phyloP scores from a whole-genome alignment of 2,113 vertebrate species.

The Cryptomyrus ogoouensis region DNA sequence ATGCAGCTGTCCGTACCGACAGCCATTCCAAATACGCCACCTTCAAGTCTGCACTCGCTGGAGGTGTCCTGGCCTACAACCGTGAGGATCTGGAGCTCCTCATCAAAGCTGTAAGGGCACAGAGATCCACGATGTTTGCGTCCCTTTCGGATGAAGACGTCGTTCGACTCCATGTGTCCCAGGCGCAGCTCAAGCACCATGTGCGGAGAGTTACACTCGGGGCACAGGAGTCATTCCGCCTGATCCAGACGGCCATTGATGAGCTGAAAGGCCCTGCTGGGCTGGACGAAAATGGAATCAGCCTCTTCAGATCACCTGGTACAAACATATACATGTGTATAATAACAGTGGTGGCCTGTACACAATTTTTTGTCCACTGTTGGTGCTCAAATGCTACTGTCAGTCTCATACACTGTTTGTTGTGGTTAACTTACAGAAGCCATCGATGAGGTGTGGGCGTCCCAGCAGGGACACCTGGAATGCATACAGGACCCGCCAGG shows the following conservation, averaged over 20 bases:
- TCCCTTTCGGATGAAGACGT: not conserved
- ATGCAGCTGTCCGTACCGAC: not conserved
- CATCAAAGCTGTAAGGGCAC: not conserved
- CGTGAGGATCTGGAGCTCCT: not conserved
- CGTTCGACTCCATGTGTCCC: not conserved
- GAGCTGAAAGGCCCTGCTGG: not conserved
- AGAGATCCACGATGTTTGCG: rapidly evolving
- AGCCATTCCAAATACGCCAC: not conserved
- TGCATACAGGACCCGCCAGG: not conserved
- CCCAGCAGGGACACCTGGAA: not conserved
- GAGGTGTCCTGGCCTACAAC: no score
- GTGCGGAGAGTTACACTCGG: not conserved
- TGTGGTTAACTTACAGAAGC: no score
- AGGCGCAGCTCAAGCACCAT: not conserved
- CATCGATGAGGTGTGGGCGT: not conserved
- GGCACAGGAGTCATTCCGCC: not conserved
- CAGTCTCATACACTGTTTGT: no score
- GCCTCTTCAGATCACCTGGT: not conserved
- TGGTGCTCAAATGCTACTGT: no score
- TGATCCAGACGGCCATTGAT: no score
- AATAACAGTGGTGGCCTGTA: not conserved
- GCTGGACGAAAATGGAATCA: not conserved
- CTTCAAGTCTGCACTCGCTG: no score
- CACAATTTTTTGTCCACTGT: not conserved
- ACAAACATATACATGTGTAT: not conserved